Conservation (phyloP, 2,888 invertebrate genomes). For the Drosophila nigricruria region DNA sequence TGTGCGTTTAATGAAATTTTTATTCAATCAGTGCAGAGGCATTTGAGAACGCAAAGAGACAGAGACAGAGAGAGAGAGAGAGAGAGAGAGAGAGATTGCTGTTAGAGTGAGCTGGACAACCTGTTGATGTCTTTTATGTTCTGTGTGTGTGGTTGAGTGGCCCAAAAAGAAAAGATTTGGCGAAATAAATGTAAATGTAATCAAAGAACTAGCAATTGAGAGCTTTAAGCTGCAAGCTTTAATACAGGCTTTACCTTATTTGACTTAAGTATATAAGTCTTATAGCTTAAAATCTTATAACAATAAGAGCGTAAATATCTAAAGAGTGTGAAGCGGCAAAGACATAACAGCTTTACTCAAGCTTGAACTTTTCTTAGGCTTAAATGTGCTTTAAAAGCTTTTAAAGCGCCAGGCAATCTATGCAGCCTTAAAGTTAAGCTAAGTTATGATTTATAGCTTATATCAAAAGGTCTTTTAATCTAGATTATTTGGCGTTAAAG, state of each 20-base stretch:
- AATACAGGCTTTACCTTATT: background rate
- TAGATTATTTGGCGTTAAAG: too few relatives aligned
- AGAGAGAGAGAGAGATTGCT: background rate
- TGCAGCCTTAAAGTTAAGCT: fast-evolving
- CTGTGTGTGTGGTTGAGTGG: constrained; percentile 11
- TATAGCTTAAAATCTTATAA: too few relatives aligned
- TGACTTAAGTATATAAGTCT: too few relatives aligned
- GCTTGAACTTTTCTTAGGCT: too few relatives aligned
- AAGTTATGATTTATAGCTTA: too few relatives aligned
- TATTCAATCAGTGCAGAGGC: constrained; percentile 70
- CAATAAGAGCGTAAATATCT: too few relatives aligned
- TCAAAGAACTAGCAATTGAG: background rate
- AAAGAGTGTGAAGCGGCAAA: too few relatives aligned
- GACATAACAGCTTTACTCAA: too few relatives aligned
- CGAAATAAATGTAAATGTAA: background rate
- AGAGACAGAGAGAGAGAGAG: background rate
- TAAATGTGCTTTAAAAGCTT: background rate
- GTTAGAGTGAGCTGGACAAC: constrained; percentile 26
- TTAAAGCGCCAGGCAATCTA: background rate
- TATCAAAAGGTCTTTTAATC: too few relatives aligned
- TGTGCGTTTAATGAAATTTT: constrained; percentile 77
- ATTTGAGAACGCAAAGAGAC: constrained; percentile 13
- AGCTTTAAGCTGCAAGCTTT: background rate
- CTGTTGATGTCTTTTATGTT: constrained; percentile 39
- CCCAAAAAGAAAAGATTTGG: background rate